A percentile compares a stretch with the other conserved stretches of the same genome.
phyloP scores from a whole-genome alignment of 2,888 invertebrate genomes.

The Cephus spinipes region DNA sequence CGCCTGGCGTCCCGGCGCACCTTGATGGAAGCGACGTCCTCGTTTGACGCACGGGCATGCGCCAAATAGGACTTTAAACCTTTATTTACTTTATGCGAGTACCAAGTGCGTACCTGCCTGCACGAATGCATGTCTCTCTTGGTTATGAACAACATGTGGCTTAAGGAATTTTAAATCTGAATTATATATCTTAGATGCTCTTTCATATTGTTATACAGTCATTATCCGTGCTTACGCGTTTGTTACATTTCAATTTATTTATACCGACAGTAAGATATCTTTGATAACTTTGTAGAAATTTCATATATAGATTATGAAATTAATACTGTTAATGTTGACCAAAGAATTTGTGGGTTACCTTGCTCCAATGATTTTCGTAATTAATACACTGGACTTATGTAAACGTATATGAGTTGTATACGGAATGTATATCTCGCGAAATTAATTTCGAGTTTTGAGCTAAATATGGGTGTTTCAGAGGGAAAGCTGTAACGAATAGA shows the following conservation, averaged over 20 bases:
- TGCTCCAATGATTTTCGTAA: too few species aligned
- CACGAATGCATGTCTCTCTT: background rate
- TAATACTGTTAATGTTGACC: too few species aligned
- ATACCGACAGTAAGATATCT: too few species aligned
- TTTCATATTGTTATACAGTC: background rate
- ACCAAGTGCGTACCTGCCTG: background rate
- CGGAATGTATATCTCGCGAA: too few species aligned
- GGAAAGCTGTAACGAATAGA: too few species aligned
- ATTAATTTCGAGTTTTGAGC: too few species aligned
- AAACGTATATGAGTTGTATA: too few species aligned
- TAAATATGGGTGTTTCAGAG: too few species aligned
- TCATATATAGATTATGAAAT: background rate
- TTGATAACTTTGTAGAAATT: background rate
- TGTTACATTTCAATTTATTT: background rate
- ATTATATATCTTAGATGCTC: background rate
- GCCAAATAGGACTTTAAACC: background rate
- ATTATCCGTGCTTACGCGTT: background rate
- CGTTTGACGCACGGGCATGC: background rate
- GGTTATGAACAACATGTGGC: background rate
- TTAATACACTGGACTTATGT: too few species aligned
- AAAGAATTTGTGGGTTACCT: too few species aligned
- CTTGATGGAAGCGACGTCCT: background rate
- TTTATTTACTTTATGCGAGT: background rate
- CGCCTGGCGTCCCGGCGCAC: slow-evolving; percentile 19
- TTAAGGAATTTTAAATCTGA: background rate